Evolutionary conservation across 2,113 vertebrate genomes (phyloP).

Genomic region (Callaeas wilsoni): DNA sequence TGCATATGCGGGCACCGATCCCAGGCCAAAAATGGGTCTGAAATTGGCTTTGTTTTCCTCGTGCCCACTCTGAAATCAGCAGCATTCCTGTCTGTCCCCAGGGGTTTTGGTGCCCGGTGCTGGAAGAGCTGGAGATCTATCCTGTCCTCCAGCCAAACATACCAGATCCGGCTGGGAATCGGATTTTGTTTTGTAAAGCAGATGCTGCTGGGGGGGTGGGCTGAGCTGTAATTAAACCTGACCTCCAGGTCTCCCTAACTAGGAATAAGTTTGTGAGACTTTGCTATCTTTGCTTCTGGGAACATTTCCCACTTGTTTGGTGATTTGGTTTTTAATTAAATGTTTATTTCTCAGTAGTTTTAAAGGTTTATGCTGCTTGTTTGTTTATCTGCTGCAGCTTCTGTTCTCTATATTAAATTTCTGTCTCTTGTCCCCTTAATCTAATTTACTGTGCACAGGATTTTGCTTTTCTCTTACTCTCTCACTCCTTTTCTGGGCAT

Average conservation of each 20-base stretch:
- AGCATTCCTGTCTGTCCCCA: too few relatives aligned
- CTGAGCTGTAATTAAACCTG: neutral
- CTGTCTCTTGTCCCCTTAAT: neutral
- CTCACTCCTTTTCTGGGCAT: neutral
- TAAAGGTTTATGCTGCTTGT: neutral
- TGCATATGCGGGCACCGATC: neutral
- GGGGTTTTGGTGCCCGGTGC: accelerated
- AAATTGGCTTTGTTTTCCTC: neutral
- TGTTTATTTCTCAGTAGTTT: neutral
- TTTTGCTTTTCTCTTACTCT: neutral
- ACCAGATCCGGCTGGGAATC: neutral
- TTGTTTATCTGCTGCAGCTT: constrained; percentile 4
- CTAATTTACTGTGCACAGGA: neutral
- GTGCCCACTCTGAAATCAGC: accelerated
- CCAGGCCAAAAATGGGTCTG: neutral
- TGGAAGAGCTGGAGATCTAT: neutral
- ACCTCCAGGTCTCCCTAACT: neutral
- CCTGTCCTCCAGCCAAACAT: neutral
- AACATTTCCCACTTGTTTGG: neutral
- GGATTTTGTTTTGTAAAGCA: neutral
- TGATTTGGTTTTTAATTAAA: neutral
- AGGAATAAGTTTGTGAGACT: neutral
- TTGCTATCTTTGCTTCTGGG: neutral
- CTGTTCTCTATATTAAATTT: neutral
- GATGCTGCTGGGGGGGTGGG: neutral